phyloP scores from a whole-genome alignment of 2,113 vertebrate species.

The Lagopus leucura region DNA sequence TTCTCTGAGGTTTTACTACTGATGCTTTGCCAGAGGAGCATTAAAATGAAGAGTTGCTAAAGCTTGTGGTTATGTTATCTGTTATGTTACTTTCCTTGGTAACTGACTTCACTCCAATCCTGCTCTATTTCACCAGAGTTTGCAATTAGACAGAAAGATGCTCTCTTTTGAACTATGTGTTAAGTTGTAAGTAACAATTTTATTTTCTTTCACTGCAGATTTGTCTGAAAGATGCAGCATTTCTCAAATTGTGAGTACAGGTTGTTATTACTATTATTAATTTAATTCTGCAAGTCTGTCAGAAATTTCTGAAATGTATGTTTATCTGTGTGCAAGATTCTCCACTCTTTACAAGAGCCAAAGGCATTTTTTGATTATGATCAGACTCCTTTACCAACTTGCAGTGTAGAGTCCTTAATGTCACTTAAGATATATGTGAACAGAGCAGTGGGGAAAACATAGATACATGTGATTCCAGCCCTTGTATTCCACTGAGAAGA shows the following conservation, averaged over 20 bases:
- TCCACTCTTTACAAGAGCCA: neutral
- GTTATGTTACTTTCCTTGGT: neutral
- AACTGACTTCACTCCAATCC: neutral
- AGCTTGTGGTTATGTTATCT: neutral
- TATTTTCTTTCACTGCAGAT: constrained; percentile 78
- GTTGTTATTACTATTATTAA: neutral
- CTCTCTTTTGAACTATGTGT: neutral
- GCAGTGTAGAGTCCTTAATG: neutral
- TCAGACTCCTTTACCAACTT: neutral
- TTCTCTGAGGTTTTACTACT: neutral
- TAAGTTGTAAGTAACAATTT: neutral
- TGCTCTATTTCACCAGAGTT: neutral
- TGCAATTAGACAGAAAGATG: neutral
- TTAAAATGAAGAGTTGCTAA: neutral
- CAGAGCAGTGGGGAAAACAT: neutral
- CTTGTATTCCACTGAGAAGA: neutral
- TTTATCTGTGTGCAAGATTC: neutral
- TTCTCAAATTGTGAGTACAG: constrained; percentile 84
- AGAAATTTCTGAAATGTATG: neutral
- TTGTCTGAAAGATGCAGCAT: constrained; percentile 87
- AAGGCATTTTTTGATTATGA: neutral
- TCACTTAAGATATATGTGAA: neutral
- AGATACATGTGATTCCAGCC: neutral
- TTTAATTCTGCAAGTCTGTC: neutral
- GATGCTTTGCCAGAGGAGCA: neutral